Conservation (phyloP, 2,797 vertebrate genomes). For the Megaceryle alcyon region DNA sequence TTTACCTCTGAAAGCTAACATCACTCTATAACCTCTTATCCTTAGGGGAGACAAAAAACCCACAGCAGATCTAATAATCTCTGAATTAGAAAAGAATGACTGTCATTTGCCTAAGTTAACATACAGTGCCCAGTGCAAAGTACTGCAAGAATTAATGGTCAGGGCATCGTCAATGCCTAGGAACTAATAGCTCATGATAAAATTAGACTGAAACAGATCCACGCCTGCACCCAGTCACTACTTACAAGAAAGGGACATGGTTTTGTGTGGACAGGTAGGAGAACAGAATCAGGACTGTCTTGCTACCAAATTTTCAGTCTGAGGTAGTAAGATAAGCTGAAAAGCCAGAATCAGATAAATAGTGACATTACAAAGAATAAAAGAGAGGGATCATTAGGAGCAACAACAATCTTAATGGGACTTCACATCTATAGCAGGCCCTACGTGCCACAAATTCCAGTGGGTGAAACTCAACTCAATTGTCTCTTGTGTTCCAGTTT, state of each 20-base stretch:
- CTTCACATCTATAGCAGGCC: background rate
- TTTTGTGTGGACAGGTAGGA: background rate
- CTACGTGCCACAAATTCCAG: background rate
- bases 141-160: background rate
- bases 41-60: background rate
- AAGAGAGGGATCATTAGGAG: background rate
- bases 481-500: background rate
- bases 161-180: background rate
- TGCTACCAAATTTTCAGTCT: background rate
- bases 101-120: background rate
- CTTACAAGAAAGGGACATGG: background rate
- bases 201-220: background rate
- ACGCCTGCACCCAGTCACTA: background rate
- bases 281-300: background rate
- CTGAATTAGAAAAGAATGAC: background rate
- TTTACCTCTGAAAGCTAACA: background rate
- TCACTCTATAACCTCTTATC: background rate
- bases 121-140: background rate
- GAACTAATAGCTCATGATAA: background rate
- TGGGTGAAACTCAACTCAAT: background rate
- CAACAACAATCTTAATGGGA: background rate
- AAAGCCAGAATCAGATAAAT: background rate
- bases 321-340: background rate
- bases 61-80: background rate
- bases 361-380: background rate